Evolutionary conservation across 2,113 vertebrate genomes (phyloP).

Genomic region (Formicarius rufipectus): DNA sequence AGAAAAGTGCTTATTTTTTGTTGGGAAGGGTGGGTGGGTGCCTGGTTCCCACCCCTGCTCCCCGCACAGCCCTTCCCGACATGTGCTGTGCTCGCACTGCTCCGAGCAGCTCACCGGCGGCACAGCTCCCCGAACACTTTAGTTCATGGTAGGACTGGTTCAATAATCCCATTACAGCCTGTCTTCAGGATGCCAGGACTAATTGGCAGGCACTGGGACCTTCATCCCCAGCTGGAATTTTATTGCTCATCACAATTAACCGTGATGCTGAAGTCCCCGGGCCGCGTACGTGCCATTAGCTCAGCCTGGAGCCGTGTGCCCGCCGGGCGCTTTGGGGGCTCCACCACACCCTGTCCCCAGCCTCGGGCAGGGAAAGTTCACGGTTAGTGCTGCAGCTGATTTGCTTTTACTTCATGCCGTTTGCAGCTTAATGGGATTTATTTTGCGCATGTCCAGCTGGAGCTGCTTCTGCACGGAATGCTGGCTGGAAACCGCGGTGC

Average conservation of each 20-base stretch:
- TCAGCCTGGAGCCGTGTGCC: not conserved
- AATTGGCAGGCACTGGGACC: slow-evolving; percentile 46
- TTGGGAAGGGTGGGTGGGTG: not conserved
- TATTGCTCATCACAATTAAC: slow-evolving; percentile 54
- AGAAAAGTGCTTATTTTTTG: not conserved
- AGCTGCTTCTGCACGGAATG: not conserved
- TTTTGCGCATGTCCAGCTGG: not conserved
- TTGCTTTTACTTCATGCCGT: not conserved
- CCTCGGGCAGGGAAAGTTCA: not conserved
- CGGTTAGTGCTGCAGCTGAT: not conserved
- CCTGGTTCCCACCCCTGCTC: not conserved
- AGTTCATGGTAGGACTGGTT: slow-evolving; percentile 9
- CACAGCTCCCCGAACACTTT: not conserved
- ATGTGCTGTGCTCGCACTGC: not conserved
- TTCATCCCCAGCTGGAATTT: slow-evolving; percentile 58
- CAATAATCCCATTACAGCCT: slow-evolving; percentile 57
- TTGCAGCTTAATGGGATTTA: slow-evolving; percentile 26
- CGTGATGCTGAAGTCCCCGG: not conserved
- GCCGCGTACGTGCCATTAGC: not conserved
- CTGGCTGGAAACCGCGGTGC: not conserved
- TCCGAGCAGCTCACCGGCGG: not conserved
- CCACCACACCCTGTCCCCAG: not conserved
- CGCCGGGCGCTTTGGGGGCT: not conserved
- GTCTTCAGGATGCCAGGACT: slow-evolving; percentile 56
- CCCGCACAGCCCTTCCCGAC: not conserved